phyloP scores from a whole-genome alignment of 2,888 invertebrate genomes.

The Lepidocyrtinus sp. region DNA sequence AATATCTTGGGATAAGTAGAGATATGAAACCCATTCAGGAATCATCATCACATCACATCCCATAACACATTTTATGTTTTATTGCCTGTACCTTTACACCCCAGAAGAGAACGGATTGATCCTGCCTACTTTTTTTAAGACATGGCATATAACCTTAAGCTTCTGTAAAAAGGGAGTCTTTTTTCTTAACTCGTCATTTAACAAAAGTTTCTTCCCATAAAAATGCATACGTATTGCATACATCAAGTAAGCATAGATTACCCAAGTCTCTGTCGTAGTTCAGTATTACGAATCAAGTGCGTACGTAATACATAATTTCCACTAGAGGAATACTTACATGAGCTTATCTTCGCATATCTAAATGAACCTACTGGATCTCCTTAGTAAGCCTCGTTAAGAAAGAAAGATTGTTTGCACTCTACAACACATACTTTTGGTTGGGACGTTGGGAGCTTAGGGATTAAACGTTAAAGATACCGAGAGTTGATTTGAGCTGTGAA shows the following conservation, averaged over 20 bases:
- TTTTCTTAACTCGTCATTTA: neutral
- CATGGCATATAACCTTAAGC: too few species aligned
- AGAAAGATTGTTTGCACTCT: neutral
- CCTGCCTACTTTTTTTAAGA: constrained; percentile 19
- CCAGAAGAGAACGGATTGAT: constrained; percentile 37
- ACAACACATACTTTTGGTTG: too few species aligned
- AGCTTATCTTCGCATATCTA: neutral
- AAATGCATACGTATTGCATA: neutral
- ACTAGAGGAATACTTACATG: too few species aligned
- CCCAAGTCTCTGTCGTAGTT: neutral
- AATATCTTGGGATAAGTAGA: neutral
- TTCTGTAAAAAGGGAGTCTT: neutral
- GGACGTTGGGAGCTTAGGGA: too few species aligned
- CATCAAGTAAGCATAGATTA: neutral
- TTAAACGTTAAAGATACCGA: too few species aligned
- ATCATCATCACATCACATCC: neutral
- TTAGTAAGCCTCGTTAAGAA: neutral
- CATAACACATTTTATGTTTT: too few species aligned
- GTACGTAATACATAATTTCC: too few species aligned
- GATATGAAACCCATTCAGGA: neutral
- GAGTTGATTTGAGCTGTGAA: neutral
- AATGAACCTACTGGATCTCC: neutral
- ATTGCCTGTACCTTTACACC: neutral
- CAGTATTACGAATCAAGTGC: neutral
- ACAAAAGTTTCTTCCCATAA: neutral